Evolutionary conservation across 2,113 vertebrate genomes (phyloP), one percentile per base, ranked within the genome.

Genomic region (Columbina picui): DNA sequence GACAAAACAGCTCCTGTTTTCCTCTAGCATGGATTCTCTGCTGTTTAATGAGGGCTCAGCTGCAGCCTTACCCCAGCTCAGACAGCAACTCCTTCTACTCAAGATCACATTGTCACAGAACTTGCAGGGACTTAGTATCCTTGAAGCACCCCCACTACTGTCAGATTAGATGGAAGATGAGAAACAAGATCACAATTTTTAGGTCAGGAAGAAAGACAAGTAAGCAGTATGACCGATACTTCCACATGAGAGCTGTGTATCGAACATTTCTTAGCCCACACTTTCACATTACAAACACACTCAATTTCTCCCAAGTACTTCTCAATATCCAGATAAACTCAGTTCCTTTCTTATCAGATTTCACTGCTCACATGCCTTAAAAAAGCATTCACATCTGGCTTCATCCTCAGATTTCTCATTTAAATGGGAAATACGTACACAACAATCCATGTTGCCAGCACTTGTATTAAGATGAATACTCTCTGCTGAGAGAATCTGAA

Each of bases 321-420:
- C 36, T 69, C 22, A 25, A 65, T 45, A 84, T 23, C 21, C 63
- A 65, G 32, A 83, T 32, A 80, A 79, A 69, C 12, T 76, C 53
- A 29, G 10, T 60, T 77, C 16, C 10, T 70, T 57, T 70, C 8
- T 55, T 76, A 84, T 32, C 20, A 68, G 27, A 73, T 73, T 87
- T 84, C 6, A 2, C 39, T 53, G 29, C 14, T 85, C 14, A 27
- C 0, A 0, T 65, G 52, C 12, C 41, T 67, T 76, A 30, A 69
- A 45, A 55, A 8, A 59, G 22, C 12, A 0, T 9, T 57, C 32
- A 21, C 13, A 75, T 23, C 25, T 69, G 25, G 6, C 32, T 70
- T 12, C 56, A 78, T 41, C 27, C 34, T 67, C 27, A 67, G 14
- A 77, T 73, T 76, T 79, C 18, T 68, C 39, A 60, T 56, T 85